phyloP scores from a whole-genome alignment of 92 coral and sea anemone genomes.

The Heteractis magnifica region DNA sequence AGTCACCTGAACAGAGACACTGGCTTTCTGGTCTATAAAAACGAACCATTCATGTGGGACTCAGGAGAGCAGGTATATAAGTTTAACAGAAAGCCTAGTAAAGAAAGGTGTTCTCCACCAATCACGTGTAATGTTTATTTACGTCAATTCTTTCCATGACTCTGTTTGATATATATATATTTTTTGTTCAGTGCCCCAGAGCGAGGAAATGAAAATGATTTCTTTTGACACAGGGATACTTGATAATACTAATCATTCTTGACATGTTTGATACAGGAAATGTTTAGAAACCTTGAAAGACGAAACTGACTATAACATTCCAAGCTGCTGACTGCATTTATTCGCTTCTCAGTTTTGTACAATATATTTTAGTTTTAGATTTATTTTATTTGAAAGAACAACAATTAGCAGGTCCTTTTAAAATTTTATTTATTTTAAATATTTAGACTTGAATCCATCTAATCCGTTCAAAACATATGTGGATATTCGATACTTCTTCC shows the following conservation, averaged over 20 bases:
- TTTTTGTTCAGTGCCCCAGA: neutral
- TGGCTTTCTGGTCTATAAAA: neutral
- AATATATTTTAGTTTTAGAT: neutral
- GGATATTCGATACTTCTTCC: neutral
- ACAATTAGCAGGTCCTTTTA: neutral
- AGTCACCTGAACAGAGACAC: neutral
- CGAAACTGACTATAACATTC: neutral
- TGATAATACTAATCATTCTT: neutral
- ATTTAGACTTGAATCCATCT: conserved; percentile 6
- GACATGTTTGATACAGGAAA: neutral
- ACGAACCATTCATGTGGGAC: neutral
- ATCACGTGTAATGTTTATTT: neutral
- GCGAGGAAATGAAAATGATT: neutral
- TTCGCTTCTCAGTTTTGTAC: neutral
- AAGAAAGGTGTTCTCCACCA: neutral
- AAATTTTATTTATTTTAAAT: neutral
- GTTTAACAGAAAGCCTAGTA: neutral
- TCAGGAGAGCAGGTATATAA: neutral
- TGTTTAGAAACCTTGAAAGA: neutral
- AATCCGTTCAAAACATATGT: neutral
- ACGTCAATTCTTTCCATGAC: neutral
- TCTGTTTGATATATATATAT: neutral
- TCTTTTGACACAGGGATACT: neutral
- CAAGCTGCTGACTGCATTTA: neutral
- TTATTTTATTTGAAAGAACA: neutral